Conservation (phyloP, 2,113 vertebrate species). For the Phaethornis superciliosus region DNA sequence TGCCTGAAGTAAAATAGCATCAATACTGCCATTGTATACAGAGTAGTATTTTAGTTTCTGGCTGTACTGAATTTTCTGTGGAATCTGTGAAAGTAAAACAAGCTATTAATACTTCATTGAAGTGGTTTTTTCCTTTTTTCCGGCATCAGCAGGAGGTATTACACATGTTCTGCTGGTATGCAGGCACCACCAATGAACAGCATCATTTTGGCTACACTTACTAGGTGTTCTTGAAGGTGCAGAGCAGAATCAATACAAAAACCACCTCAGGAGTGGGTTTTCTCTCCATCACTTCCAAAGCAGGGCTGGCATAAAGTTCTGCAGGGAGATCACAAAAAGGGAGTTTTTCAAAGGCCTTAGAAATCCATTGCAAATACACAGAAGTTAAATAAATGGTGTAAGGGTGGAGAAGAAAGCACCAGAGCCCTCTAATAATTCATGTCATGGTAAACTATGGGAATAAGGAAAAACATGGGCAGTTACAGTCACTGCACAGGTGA, state of each 20-base stretch:
- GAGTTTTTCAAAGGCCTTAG: background rate
- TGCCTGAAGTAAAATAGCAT: background rate
- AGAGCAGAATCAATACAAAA: background rate
- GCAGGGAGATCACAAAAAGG: background rate
- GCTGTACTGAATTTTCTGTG: background rate
- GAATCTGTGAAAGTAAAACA: constrained; percentile 20
- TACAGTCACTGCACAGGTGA: background rate
- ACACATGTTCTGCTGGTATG: background rate
- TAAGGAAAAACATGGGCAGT: background rate
- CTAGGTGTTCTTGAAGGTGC: background rate
- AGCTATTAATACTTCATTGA: constrained; percentile 29
- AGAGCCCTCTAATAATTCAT: background rate
- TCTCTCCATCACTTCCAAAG: background rate
- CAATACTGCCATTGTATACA: constrained; percentile 43
- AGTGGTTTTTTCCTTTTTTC: background rate
- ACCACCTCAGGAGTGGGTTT: background rate
- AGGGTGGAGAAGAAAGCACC: background rate
- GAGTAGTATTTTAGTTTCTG: constrained; percentile 15
- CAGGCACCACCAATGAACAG: background rate
- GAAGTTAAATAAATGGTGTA: background rate
- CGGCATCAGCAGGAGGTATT: background rate
- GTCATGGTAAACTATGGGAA: background rate
- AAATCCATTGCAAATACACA: background rate
- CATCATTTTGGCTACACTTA: background rate
- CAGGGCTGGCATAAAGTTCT: background rate